Evolutionary conservation across 1,140 invertebrate species (phyloP).

Genomic region (Ips nitidus): DNA sequence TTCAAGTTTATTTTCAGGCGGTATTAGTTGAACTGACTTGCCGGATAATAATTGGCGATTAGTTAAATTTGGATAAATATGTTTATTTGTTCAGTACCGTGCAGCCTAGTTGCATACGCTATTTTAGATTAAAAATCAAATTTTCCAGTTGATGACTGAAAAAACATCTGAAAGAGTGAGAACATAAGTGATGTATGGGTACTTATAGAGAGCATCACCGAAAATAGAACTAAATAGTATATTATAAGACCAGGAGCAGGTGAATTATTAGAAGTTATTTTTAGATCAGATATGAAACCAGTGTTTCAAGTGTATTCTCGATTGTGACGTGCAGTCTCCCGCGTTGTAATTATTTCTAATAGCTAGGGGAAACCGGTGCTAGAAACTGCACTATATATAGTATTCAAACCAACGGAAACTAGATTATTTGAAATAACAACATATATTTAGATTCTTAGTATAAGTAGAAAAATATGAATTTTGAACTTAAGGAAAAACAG

Average conservation of each 20-base stretch:
- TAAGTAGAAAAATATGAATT: conserved; percentile 40
- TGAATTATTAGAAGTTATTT: conserved; percentile 19
- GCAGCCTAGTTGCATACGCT: too few relatives aligned
- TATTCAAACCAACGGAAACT: neutral
- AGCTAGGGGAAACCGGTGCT: neutral
- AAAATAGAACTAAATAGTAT: conserved; percentile 6
- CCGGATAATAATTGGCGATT: too few relatives aligned
- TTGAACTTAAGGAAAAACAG: conserved; percentile 7
- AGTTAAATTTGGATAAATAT: too few relatives aligned
- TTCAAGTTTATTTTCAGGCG: too few relatives aligned
- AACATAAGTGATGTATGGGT: too few relatives aligned
- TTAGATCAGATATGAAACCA: conserved; percentile 12
- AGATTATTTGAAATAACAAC: conserved; percentile 17
- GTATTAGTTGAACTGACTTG: too few relatives aligned
- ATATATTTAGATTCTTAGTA: conserved; percentile 24
- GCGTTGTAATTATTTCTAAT: neutral
- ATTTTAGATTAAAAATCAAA: too few relatives aligned
- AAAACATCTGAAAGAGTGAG: too few relatives aligned
- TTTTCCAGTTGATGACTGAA: too few relatives aligned
- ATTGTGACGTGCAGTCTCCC: neutral
- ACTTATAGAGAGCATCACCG: neutral
- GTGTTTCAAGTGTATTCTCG: conserved; percentile 1
- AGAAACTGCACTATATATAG: too few relatives aligned
- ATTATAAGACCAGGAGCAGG: conserved; percentile 2
- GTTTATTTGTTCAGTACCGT: too few relatives aligned